Base-by-base conservation (phyloP, 2,888 invertebrate species). In the Clostera curtula region DNA sequence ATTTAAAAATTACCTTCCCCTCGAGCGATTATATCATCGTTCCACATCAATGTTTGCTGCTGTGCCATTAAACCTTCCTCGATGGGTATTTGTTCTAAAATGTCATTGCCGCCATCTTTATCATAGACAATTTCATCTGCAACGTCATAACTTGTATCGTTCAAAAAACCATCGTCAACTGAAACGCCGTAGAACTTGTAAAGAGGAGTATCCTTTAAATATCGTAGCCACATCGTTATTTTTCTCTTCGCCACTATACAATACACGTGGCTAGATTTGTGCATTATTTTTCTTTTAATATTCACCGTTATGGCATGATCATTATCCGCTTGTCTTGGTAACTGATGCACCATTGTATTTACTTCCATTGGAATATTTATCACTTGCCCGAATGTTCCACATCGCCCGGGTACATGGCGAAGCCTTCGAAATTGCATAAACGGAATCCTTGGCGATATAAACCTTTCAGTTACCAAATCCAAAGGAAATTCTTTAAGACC, bases 361-460 rank as follows among this genome's bases (percentile, higher is more conserved):
- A 48, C 42, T 29, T 35, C 31, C 1, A 53, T 36, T 19, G 57
- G 56, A 23, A 56, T 43, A 51, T 60, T 56, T 24, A 60, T 54
- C 9, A 56, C 30, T 25, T 58, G 56, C 2, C 51, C 56, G 17
- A 36, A 45, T 29, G 54, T 55, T 10, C 51, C 47, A 18, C 28
- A 35, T 10, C 49, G 45, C 21, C 48, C 50, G 26, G 47, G 16
- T 31, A 46, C 46, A 20, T 55, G 42, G 25, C 53, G 25, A n/a
- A 60, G 37, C 33, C 54, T 45, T 11, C 54, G 24, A 15, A 57
- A 51, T 12, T 59, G 53, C 51, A 54, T 49, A 28, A 56, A 54
- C 2, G 53, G 55, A 12, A 56, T 40, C 24, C 43, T 26, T 7
- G 53, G 52, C 12, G 56, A 54, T 29, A 56, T 45, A 12, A 56